A percentile compares a stretch with the other conserved stretches of the same genome.
Conservation (phyloP, 2,888 invertebrate species). For the Anagyrus pseudococci region DNA sequence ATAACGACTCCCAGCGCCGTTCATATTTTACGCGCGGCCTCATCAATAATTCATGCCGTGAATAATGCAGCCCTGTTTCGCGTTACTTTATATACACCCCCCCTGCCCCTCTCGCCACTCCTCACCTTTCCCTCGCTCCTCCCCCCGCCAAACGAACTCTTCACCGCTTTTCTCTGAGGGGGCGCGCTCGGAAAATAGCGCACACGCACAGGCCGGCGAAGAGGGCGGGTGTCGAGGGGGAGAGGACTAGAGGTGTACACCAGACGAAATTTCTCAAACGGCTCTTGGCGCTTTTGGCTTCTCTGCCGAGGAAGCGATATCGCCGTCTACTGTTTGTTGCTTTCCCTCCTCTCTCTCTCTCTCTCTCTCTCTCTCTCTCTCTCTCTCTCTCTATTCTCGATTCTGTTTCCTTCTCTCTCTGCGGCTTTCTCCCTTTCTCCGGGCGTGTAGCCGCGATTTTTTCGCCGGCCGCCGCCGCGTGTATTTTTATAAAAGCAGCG, state of each 20-base stretch:
- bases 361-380: too few relatives aligned
- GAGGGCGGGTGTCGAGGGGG: too few relatives aligned
- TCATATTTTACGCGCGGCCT: slow-evolving; percentile 60
- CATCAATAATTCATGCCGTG: slow-evolving; percentile 61
- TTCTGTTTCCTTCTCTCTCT: not conserved
- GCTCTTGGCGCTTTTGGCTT: not conserved
- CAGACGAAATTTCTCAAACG: not conserved
- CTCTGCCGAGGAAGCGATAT: not conserved
- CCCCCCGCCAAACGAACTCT: not conserved
- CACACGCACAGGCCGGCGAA: not conserved
- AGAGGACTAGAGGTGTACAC: too few relatives aligned
- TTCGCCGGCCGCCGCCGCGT: too few relatives aligned
- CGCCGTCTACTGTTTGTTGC: not conserved
- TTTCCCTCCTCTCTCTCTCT: not conserved
- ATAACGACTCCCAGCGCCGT: slow-evolving; percentile 60
- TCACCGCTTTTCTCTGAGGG: not conserved
- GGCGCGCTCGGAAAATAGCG: not conserved
- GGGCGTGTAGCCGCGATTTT: too few relatives aligned
- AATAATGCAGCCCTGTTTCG: slow-evolving; percentile 60
- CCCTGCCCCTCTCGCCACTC: not conserved
- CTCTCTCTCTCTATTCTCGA: not conserved
- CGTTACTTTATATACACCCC: slow-evolving; percentile 29
- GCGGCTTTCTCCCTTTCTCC: not conserved
- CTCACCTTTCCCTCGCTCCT: not conserved
- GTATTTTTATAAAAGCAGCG: not conserved